A percentile compares a stretch with the other conserved stretches of the same genome.
Evolutionary conservation across 2,113 vertebrate species (phyloP).

Genomic region (Lethenteron reissneri): DNA sequence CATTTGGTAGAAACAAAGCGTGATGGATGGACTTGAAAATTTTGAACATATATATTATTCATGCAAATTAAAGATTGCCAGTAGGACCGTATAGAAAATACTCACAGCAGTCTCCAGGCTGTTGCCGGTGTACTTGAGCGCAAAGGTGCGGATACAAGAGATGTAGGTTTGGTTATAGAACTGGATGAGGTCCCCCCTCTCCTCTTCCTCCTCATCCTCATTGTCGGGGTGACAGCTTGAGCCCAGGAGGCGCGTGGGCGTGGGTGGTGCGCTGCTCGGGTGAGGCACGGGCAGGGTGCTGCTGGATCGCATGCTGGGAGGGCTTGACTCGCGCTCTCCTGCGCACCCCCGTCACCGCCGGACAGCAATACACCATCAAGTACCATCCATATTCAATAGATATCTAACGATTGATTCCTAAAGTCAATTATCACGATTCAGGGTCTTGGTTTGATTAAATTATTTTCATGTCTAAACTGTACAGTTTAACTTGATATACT

Average conservation of each 20-base stretch:
- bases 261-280: conserved; percentile 42
- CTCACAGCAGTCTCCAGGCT: conserved; percentile 41
- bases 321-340: too few relatives aligned
- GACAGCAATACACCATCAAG: too few relatives aligned
- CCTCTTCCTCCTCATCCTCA: conserved; percentile 31
- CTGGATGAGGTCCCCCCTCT: conserved; percentile 75
- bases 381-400: too few relatives aligned
- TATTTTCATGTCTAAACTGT: too few relatives aligned
- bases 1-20: conserved; percentile 6
- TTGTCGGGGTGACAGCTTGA: conserved; percentile 3
- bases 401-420: too few relatives aligned
- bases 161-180: conserved; percentile 77
- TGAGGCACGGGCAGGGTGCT: conserved; percentile 47
- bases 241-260: conserved; percentile 26
- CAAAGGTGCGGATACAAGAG: conserved; percentile 57
- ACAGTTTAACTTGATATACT: too few relatives aligned
- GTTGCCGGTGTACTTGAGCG: conserved; percentile 39
- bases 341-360: too few relatives aligned
- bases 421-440: too few relatives aligned
- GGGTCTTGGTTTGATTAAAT: too few relatives aligned
- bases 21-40: neutral
- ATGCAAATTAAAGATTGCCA: neutral
- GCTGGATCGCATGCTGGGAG: conserved; percentile 42
- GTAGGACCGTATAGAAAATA: neutral
- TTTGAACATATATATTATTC: neutral